phyloP scores from a whole-genome alignment of 2,113 vertebrate species.

The Diglossa brunneiventris region DNA sequence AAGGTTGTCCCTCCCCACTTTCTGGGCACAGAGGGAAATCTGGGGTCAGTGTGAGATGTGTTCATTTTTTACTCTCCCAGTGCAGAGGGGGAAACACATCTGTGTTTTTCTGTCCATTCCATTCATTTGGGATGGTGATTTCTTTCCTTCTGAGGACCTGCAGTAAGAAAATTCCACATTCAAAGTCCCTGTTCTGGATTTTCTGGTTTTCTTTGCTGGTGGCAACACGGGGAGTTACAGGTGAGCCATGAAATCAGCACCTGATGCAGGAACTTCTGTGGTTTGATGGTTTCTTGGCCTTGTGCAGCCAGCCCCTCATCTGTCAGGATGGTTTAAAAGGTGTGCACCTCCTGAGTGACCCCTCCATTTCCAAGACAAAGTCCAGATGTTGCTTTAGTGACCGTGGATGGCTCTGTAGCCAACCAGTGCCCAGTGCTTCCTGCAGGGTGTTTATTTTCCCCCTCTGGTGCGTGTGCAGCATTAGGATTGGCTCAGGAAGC shows the following conservation, averaged over 20 bases:
- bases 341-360: neutral
- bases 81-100: neutral
- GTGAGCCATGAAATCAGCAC: neutral
- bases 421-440: neutral
- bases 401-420: accelerated
- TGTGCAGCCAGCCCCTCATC: neutral
- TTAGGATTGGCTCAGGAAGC: too few species aligned
- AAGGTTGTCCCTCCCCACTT: accelerated
- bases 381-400: too few species aligned
- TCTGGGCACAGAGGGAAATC: accelerated
- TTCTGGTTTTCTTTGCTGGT: neutral
- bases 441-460: accelerated
- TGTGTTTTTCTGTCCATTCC: neutral
- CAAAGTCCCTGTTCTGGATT: neutral
- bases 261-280: neutral
- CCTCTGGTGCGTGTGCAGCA: neutral
- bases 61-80: too few species aligned
- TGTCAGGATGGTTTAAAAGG: accelerated
- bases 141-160: neutral
- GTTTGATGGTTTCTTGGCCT: neutral
- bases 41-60: accelerated
- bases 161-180: neutral
- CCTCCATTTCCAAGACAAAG: neutral
- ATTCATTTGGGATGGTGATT: neutral
- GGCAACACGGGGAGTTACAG: accelerated